phyloP scores from a whole-genome alignment of 2,888 invertebrate species.

The Chaetoderma sp. region DNA sequence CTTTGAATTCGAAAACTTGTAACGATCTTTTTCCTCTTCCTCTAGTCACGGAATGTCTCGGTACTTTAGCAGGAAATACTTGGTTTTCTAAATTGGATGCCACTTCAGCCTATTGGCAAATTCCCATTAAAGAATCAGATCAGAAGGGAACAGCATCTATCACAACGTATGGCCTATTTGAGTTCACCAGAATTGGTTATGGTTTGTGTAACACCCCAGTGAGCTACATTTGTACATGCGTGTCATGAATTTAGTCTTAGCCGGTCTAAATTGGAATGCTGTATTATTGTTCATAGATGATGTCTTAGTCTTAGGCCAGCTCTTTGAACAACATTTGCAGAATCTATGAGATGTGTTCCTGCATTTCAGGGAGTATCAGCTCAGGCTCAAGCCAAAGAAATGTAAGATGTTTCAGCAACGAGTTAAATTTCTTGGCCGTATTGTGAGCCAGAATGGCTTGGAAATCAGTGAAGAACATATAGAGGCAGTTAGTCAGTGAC shows the following conservation, averaged over 20 bases:
- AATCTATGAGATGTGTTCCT: neutral
- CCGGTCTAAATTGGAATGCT: slow-evolving; percentile 18
- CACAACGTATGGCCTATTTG: slow-evolving; percentile 11
- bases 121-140: slow-evolving; percentile 15
- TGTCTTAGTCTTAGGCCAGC: slow-evolving; percentile 10
- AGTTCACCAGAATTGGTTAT: slow-evolving; percentile 2
- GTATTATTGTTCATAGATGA: slow-evolving; percentile 26
- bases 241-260: slow-evolving; percentile 13
- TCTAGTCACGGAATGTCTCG: slow-evolving; percentile 25
- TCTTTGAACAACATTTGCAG: neutral
- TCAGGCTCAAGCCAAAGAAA: neutral
- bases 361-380: neutral
- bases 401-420: neutral
- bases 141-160: slow-evolving; percentile 11
- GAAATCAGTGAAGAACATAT: neutral
- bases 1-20: slow-evolving; percentile 23
- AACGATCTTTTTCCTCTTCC: slow-evolving; percentile 29
- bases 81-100: slow-evolving; percentile 31
- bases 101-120: slow-evolving; percentile 33
- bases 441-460: neutral
- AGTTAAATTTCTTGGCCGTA: neutral
- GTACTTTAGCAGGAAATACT: slow-evolving; percentile 16
- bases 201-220: slow-evolving; percentile 14
- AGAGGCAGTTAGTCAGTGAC: neutral
- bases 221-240: slow-evolving; percentile 11